Conservation (phyloP, 2,797 vertebrate species). For the Pterois miles region DNA sequence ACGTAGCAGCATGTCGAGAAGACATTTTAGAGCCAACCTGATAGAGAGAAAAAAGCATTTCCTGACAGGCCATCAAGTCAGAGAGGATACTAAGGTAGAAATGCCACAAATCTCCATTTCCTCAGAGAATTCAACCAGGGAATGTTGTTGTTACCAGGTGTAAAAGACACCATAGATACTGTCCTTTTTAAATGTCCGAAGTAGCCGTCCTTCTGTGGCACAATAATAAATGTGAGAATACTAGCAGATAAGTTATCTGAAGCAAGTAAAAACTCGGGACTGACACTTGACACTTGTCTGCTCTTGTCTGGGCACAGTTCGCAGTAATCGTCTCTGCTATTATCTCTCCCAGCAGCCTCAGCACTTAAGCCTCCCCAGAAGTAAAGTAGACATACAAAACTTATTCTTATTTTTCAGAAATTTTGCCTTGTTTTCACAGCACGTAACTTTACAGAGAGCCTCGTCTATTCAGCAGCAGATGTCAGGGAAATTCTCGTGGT, state of each 20-base stretch:
- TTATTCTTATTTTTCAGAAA: neutral
- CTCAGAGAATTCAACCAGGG: neutral
- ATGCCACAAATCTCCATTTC: neutral
- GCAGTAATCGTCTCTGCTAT: neutral
- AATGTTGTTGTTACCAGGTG: neutral
- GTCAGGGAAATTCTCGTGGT: neutral
- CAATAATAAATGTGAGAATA: neutral
- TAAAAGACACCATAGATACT: neutral
- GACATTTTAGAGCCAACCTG: neutral
- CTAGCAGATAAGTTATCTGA: neutral
- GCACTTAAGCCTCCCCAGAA: neutral
- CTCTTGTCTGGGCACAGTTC: neutral
- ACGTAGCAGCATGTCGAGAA: neutral
- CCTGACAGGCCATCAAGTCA: neutral
- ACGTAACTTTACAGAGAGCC: neutral
- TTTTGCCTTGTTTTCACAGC: neutral
- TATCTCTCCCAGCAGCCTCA: neutral
- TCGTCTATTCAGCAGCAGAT: neutral
- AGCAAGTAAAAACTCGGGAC: neutral
- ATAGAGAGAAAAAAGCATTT: neutral
- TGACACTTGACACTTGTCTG: neutral
- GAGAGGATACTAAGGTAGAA: neutral
- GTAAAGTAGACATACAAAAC: neutral
- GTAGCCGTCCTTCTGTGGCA: neutral
- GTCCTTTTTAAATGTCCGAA: neutral